Percentiles rank a stretch among this genome's conserved stretches.
These are phyloP conservation scores for Leptogaster cylindrica DNA, from an alignment of 2,888 invertebrate genomes.

Conservation along the genomic window DNA sequence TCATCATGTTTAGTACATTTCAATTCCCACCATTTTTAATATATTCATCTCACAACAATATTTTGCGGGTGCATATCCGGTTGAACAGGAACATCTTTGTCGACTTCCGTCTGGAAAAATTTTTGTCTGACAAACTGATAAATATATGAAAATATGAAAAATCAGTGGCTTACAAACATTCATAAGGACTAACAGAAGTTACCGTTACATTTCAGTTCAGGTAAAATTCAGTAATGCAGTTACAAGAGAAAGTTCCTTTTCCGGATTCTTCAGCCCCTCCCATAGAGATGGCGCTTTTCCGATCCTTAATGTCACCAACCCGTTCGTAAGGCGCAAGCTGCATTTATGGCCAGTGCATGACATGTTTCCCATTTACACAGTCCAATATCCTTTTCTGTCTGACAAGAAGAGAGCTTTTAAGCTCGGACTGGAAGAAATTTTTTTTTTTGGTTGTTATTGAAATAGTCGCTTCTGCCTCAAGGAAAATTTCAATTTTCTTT, in stretches of 20 bases:
- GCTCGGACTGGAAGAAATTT: slow-evolving; percentile 2
- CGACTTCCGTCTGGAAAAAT: no score
- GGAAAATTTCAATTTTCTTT: slow-evolving; percentile 1
- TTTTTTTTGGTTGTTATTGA: background rate
- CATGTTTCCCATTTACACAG: slow-evolving; percentile 1
- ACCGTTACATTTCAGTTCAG: no score
- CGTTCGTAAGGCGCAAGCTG: background rate
- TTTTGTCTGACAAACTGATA: no score
- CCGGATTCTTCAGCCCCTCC: slow-evolving; percentile 1
- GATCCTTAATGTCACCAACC: background rate
- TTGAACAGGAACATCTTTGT: no score
- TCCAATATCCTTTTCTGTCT: slow-evolving; percentile 7
- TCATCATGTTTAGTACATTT: no score
- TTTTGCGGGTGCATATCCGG: no score
- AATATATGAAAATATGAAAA: no score
- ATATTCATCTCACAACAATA: no score
- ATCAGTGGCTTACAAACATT: no score
- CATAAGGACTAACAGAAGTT: no score
- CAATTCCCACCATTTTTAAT: no score
- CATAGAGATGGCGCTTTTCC: slow-evolving; percentile 20
- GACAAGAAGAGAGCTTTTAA: slow-evolving; percentile 8
- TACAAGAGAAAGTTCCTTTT: background rate
- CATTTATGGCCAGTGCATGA: slow-evolving; percentile 1
- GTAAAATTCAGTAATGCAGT: background rate
- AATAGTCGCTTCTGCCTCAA: background rate